phyloP scores from a whole-genome alignment of 1,140 invertebrate genomes.

The Glomeris maerens region DNA sequence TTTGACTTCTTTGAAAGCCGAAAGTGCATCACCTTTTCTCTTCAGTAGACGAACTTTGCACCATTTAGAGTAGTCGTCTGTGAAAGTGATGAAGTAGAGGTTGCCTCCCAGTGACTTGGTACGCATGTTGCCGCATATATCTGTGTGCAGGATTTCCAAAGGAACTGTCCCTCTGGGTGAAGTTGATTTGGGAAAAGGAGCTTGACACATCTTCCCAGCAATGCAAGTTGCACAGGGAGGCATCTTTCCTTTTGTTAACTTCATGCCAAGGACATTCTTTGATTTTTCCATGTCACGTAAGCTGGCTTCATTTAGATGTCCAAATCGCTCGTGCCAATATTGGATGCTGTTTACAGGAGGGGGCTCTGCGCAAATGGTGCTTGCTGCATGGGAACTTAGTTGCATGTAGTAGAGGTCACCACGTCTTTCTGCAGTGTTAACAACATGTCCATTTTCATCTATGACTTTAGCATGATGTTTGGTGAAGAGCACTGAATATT shows the following conservation, averaged over 20 bases:
- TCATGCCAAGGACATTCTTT: neutral
- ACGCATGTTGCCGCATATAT: slow-evolving; percentile 34
- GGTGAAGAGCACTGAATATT: neutral
- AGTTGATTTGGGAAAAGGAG: neutral
- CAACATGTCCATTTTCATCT: neutral
- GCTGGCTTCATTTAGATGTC: slow-evolving; percentile 1
- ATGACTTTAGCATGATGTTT: neutral
- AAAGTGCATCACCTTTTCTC: slow-evolving; percentile 27
- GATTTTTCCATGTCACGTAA: neutral
- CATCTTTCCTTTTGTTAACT: neutral
- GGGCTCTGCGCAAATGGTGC: neutral
- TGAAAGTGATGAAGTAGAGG: slow-evolving; percentile 28
- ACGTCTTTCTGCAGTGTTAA: neutral
- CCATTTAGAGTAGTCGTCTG: slow-evolving; percentile 31
- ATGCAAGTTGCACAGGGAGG: neutral
- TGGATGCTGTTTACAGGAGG: too few relatives aligned
- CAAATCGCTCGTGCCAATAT: slow-evolving; percentile 4
- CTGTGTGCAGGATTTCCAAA: slow-evolving; percentile 14
- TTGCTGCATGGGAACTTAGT: neutral
- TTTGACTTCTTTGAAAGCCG: slow-evolving; percentile 25
- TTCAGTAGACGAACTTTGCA: slow-evolving; percentile 29
- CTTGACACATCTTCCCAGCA: neutral
- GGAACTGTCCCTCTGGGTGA: neutral
- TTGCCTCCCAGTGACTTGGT: slow-evolving; percentile 23
- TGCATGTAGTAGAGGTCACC: too few relatives aligned